Base-by-base conservation (phyloP, 1,140 invertebrate genomes). In the Drosophila takahashii region DNA sequence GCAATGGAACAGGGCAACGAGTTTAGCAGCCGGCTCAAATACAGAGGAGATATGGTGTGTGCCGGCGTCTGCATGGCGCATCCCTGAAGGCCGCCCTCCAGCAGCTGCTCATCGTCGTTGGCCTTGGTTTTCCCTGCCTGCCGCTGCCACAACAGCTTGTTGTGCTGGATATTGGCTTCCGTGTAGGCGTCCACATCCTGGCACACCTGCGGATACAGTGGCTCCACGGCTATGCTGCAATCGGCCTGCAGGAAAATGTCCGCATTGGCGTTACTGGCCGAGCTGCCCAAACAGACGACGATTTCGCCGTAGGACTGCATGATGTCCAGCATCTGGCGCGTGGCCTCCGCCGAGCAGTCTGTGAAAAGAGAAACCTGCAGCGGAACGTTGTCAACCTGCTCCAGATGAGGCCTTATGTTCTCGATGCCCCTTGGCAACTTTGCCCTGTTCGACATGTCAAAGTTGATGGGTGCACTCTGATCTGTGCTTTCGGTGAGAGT, bases 261-360 rank as follows among this genome's bases (percentile, higher is more conserved):
- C 91, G 96, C 96, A 93, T 99, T 99, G 62, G 97, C 95, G 41
- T 96, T 95, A 29, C 96, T 96, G 4, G 97, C 96, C 26, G 97
- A 98, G 7, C 97, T 97, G 74, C 98, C 95, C 10, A 98, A 95
- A 75, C 97, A 97, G 1, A 98, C 97, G 3, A 92, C 91, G 16
- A 98, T 96, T 93, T 99, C 97, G 4, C 97, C 97, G 92, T 98
- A 97, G 71, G 98, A 97, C 93, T 99, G 98, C 97, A 99, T 98
- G 51, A 99, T 99, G 62, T 95, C 94, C 65, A 99, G 94, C 98
- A 99, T 99, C 92, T 97, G 96, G 15, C 95, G 93, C 0, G 97
- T 98, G 0, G 96, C 97, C 84, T 95, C 93, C 9, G 97, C 95
- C 6, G 96, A 98, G 93, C 98, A 99, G 92, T 99, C 98, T 2